phyloP scores from a whole-genome alignment of 2,888 invertebrate species.

The Mycalesis mineus region DNA sequence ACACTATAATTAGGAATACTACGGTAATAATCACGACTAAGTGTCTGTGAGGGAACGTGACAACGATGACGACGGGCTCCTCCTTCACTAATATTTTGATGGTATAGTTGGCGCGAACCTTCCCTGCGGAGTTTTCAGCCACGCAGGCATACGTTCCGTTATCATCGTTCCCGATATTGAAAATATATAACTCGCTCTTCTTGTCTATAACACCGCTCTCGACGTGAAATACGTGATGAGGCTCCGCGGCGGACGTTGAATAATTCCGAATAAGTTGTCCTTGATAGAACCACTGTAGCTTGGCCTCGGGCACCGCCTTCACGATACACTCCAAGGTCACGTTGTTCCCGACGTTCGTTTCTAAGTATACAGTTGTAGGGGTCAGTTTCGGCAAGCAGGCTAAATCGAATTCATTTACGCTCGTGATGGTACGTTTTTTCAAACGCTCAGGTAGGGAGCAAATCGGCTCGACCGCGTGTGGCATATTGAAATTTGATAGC shows the following conservation, averaged over 20 bases:
- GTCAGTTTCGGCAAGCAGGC: slow-evolving; percentile 90
- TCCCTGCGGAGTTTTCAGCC: slow-evolving; percentile 91
- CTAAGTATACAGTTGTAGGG: slow-evolving; percentile 85
- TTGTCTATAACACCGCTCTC: slow-evolving; percentile 86
- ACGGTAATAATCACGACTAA: slow-evolving; percentile 83
- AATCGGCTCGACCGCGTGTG: slow-evolving; percentile 86
- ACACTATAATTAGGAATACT: slow-evolving; percentile 80
- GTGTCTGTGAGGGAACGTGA: slow-evolving; percentile 84
- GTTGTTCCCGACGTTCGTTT: slow-evolving; percentile 88
- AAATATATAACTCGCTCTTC: slow-evolving; percentile 87
- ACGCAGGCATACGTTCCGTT: slow-evolving; percentile 92
- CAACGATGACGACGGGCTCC: slow-evolving; percentile 82
- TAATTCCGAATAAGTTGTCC: slow-evolving; percentile 88
- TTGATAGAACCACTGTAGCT: slow-evolving; percentile 90
- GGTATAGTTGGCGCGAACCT: slow-evolving; percentile 88
- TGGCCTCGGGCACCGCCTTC: slow-evolving; percentile 88
- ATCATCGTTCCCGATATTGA: slow-evolving; percentile 86
- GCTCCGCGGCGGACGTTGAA: slow-evolving; percentile 80
- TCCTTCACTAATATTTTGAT: slow-evolving; percentile 86
- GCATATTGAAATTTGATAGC: slow-evolving; percentile 86
- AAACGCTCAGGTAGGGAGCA: slow-evolving; percentile 85
- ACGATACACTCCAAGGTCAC: slow-evolving; percentile 89
- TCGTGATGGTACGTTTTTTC: slow-evolving; percentile 82
- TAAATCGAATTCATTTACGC: slow-evolving; percentile 82
- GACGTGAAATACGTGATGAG: slow-evolving; percentile 83